A percentile compares a stretch with the other conserved stretches of the same genome.
phyloP scores from a whole-genome alignment of 2,797 vertebrate species.

The Sebastes nivosus region DNA sequence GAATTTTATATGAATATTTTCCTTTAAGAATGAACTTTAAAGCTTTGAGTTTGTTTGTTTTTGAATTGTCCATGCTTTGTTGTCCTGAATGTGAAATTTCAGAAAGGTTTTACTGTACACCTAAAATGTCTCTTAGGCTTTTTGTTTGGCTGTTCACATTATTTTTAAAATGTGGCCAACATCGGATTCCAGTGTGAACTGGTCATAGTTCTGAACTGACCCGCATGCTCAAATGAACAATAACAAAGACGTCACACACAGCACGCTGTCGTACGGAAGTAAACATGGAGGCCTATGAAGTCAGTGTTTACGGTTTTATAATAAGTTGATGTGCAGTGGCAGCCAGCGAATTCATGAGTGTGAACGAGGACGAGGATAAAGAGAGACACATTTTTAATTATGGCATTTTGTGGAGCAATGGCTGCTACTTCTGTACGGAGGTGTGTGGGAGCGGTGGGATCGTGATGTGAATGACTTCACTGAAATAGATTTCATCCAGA shows the following conservation, averaged over 20 bases:
- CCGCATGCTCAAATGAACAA: background rate
- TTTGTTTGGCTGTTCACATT: no score
- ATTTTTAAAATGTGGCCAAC: no score
- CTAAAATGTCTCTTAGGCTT: background rate
- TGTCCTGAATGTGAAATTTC: background rate
- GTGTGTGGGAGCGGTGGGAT: background rate
- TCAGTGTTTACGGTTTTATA: rapidly evolving
- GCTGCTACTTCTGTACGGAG: background rate
- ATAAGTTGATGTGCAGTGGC: background rate
- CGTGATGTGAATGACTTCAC: background rate
- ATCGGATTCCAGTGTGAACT: no score
- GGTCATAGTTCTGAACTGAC: no score
- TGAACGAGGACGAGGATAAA: no score
- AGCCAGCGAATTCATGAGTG: background rate
- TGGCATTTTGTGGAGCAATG: background rate
- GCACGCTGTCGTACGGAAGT: background rate
- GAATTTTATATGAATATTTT: no score
- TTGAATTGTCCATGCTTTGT: background rate
- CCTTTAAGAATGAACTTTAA: no score
- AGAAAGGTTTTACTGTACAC: background rate
- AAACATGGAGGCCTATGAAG: background rate
- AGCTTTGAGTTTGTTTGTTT: background rate
- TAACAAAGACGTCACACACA: background rate
- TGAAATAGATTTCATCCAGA: background rate
- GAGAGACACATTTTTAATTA: background rate